Percentiles rank a stretch among this genome's conserved stretches.
Conservation (phyloP, 2,113 vertebrate species). For the Tenrec ecaudatus region DNA sequence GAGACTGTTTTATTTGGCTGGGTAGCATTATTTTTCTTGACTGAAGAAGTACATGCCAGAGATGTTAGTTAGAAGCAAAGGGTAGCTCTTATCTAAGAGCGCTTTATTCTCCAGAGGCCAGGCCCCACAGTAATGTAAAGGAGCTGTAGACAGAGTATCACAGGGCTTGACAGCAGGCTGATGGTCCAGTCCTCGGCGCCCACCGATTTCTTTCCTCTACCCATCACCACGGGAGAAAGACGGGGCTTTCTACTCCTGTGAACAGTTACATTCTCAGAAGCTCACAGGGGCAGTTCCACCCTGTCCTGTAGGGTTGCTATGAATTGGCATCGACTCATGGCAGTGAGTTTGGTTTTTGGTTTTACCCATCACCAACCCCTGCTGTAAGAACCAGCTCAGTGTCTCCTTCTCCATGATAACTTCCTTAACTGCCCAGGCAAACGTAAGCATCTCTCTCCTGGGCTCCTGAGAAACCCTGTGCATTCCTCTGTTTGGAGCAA, state of each 20-base stretch:
- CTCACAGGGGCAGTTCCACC: no score
- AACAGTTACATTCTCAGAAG: no score
- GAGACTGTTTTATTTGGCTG: constrained; percentile 42
- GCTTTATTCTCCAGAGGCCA: background rate
- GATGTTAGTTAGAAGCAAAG: background rate
- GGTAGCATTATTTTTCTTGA: constrained; percentile 36
- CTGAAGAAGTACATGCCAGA: constrained; percentile 41
- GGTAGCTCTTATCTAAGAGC: constrained; percentile 36
- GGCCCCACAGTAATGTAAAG: background rate
- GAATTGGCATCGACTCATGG: no score
- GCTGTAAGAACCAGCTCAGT: constrained; percentile 19
- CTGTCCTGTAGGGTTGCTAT: no score
- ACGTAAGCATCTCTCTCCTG: background rate
- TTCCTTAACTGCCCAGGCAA: background rate
- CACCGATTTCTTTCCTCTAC: background rate
- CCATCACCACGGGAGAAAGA: background rate
- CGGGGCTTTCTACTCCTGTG: no score
- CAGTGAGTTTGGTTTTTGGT: no score
- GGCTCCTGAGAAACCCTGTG: background rate
- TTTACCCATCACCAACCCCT: background rate
- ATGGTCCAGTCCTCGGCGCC: background rate
- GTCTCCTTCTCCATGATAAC: background rate
- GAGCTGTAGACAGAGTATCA: background rate
- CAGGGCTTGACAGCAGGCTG: background rate
- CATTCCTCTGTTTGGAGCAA: background rate